A percentile compares a stretch with the other conserved stretches of the same genome.
Conservation (phyloP, 1,140 invertebrate genomes). For the Bombus confusus region DNA sequence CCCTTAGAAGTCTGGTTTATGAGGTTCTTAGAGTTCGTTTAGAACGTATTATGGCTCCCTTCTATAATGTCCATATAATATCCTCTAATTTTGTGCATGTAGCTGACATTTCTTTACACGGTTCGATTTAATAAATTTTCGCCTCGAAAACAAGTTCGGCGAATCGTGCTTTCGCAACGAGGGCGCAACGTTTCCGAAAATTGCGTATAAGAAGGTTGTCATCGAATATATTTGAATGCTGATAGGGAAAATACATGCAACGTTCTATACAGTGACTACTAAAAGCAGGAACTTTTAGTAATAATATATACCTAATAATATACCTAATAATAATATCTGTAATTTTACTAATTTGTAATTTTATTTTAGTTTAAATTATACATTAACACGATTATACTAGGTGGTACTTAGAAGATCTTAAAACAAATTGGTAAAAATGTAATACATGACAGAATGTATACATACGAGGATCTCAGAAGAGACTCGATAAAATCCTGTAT, state of each 20-base stretch:
- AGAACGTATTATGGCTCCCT: constrained; percentile 9
- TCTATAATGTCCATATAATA: not conserved
- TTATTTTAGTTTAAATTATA: too few relatives aligned
- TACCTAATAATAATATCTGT: too few relatives aligned
- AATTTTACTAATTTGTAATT: too few relatives aligned
- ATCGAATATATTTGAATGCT: too few relatives aligned
- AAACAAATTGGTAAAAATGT: not conserved
- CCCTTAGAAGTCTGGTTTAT: constrained; percentile 18
- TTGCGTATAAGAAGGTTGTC: not conserved
- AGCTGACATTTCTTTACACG: not conserved
- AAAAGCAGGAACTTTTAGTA: too few relatives aligned
- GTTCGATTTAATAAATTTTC: constrained; percentile 25
- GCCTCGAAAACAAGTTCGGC: constrained; percentile 10
- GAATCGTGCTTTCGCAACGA: constrained; percentile 46
- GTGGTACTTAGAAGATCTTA: not conserved
- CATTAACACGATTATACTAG: too few relatives aligned
- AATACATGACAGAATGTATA: not conserved
- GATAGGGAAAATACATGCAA: not conserved
- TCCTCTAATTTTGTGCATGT: constrained; percentile 10
- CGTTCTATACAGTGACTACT: too few relatives aligned
- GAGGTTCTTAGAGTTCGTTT: constrained; percentile 47
- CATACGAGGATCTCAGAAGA: not conserved
- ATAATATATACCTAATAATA: too few relatives aligned
- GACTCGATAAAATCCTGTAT: not conserved
- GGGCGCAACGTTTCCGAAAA: not conserved